A percentile compares a stretch with the other conserved stretches of the same genome.
These are phyloP conservation scores for Bucorvus abyssinicus DNA, from an alignment of 2,797 vertebrate genomes.

Conservation along the genomic window DNA sequence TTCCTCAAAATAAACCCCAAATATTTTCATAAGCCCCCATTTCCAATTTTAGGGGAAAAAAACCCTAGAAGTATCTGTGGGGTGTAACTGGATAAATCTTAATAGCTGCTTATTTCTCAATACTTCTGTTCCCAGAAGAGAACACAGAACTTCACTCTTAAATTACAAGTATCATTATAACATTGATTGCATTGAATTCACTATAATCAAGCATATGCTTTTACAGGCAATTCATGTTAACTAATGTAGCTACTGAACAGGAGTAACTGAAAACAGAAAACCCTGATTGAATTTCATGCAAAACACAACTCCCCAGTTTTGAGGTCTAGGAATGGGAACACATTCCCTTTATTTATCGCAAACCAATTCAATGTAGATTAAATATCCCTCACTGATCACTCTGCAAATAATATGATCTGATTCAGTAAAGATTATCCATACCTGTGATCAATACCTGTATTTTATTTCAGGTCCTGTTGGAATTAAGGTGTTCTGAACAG, in stretches of 20 bases:
- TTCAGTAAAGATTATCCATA: background rate
- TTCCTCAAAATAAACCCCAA: background rate
- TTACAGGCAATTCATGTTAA: background rate
- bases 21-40: background rate
- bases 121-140: background rate
- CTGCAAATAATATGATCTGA: background rate
- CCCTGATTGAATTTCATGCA: background rate
- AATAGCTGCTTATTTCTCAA: conserved; percentile 2
- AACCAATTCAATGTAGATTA: background rate
- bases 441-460: background rate
- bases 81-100: background rate
- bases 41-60: background rate
- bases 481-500: background rate
- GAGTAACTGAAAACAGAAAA: background rate
- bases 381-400: background rate
- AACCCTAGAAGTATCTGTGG: background rate
- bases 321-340: background rate
- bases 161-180: conserved; percentile 21
- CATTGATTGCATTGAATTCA: background rate
- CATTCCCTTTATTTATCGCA: background rate
- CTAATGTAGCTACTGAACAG: background rate
- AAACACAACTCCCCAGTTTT: background rate
- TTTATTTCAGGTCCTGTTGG: background rate
- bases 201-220: conserved; percentile 33
- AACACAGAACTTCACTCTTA: background rate